phyloP scores from a whole-genome alignment of 2,113 vertebrate genomes.

The Hydrochoerus hydrochaeris region DNA sequence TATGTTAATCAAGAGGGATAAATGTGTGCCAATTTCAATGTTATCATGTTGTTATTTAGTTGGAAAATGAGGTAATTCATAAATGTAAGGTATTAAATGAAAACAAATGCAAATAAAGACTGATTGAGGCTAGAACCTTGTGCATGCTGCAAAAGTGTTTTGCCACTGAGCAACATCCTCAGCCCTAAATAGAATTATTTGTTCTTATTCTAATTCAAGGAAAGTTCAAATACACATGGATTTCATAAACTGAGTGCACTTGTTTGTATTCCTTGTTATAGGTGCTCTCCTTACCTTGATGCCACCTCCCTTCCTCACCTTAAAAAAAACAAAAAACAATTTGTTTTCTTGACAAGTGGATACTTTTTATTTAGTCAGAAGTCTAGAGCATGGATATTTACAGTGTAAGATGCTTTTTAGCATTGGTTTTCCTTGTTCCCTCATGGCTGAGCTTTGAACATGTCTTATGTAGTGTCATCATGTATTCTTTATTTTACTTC shows the following conservation, averaged over 20 bases:
- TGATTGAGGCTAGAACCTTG: background rate
- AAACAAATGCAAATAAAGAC: background rate
- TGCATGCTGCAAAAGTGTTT: background rate
- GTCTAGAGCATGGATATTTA: slow-evolving; percentile 57
- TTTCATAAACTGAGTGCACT: background rate
- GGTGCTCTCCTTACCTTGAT: background rate
- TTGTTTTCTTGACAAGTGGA: slow-evolving; percentile 51
- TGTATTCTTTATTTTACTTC: slow-evolving; percentile 61
- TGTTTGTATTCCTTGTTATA: background rate
- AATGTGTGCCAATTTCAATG: background rate
- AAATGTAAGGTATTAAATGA: slow-evolving; percentile 23
- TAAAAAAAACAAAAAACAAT: slow-evolving; percentile 30
- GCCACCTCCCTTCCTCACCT: background rate
- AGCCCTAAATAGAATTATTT: background rate
- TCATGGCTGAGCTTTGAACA: slow-evolving; percentile 50
- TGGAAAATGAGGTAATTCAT: background rate
- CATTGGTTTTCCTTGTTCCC: slow-evolving; percentile 52
- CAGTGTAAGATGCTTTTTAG: slow-evolving; percentile 48
- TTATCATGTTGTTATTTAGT: background rate
- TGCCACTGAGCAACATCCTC: background rate
- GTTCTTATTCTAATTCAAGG: background rate
- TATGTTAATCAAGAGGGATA: slow-evolving; percentile 7
- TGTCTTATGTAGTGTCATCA: slow-evolving; percentile 4
- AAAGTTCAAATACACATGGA: background rate
- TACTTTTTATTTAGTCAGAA: slow-evolving; percentile 58